These are phyloP conservation scores for Miniopterus natalensis DNA, from an alignment of 2,113 vertebrate genomes.

Conservation along the genomic window DNA sequence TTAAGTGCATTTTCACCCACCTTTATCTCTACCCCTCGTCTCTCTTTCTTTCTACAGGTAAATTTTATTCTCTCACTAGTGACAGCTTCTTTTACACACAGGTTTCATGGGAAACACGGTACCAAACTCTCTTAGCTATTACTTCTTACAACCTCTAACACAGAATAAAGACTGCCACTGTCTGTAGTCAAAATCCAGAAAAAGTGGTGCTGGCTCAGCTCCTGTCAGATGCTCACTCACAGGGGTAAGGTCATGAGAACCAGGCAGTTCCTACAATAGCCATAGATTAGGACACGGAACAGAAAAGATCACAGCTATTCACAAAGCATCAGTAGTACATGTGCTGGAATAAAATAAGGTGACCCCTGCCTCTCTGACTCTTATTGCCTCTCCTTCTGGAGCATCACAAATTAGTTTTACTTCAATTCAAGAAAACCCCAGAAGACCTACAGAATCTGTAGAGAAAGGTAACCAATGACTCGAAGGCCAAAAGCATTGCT, in stretches of 20 bases:
- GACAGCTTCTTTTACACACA: background rate
- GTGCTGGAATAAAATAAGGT: background rate
- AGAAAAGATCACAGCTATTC: background rate
- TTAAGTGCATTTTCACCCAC: background rate
- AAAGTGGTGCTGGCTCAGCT: background rate
- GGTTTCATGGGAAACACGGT: background rate
- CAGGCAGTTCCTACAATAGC: background rate
- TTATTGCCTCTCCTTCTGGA: background rate
- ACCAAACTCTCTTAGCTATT: background rate
- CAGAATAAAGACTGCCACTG: background rate
- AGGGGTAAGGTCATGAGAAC: background rate
- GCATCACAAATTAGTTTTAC: background rate
- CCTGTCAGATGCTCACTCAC: background rate
- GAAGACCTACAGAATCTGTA: background rate
- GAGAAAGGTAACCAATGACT: background rate
- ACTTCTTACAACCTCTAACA: conserved; percentile 20
- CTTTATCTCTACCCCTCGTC: background rate
- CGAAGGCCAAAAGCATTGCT: background rate
- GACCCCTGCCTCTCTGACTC: background rate
- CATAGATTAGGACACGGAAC: background rate
- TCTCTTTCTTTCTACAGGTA: background rate
- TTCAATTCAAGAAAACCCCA: background rate
- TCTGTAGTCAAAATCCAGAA: background rate
- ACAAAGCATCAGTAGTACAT: background rate
- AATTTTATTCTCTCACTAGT: background rate